These are phyloP conservation scores for Sphaerophoria rueppellii DNA, from an alignment of 2,888 invertebrate genomes.

Conservation along the genomic window DNA sequence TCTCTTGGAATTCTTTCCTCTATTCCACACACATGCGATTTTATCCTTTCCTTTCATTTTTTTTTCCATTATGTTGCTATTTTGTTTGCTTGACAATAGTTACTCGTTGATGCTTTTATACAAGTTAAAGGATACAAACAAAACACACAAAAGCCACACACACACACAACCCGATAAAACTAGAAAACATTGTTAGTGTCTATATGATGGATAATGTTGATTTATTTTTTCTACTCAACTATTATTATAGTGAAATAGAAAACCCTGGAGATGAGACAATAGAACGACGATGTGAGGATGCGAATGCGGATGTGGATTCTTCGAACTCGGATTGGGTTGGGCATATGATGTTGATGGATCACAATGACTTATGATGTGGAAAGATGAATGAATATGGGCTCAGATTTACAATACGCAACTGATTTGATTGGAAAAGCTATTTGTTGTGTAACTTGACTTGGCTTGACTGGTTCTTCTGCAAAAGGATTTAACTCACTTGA, in stretches of 20 bases:
- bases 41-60: constrained; percentile 1
- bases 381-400: constrained; percentile 55
- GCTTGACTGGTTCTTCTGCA: neutral
- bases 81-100: constrained; percentile 10
- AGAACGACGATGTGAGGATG: constrained; percentile 11
- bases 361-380: constrained; percentile 56
- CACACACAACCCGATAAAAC: neutral
- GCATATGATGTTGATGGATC: constrained; percentile 57
- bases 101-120: constrained; percentile 7
- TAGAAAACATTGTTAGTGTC: constrained; percentile 67
- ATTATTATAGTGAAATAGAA: constrained; percentile 50
- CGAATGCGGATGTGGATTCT: constrained; percentile 8
- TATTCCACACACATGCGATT: neutral
- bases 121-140: constrained; percentile 21
- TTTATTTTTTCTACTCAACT: constrained; percentile 56
- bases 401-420: constrained; percentile 42
- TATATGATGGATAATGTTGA: constrained; percentile 71
- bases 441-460: constrained; percentile 38
- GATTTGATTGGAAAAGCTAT: constrained; percentile 45
- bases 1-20: constrained; percentile 44
- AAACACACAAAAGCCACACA: neutral
- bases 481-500: constrained; percentile 41
- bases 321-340: neutral
- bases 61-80: neutral
- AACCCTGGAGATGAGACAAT: constrained; percentile 23